Conservation (phyloP, 2,113 vertebrate species). For the Brachyhypopomus occidentalis region DNA sequence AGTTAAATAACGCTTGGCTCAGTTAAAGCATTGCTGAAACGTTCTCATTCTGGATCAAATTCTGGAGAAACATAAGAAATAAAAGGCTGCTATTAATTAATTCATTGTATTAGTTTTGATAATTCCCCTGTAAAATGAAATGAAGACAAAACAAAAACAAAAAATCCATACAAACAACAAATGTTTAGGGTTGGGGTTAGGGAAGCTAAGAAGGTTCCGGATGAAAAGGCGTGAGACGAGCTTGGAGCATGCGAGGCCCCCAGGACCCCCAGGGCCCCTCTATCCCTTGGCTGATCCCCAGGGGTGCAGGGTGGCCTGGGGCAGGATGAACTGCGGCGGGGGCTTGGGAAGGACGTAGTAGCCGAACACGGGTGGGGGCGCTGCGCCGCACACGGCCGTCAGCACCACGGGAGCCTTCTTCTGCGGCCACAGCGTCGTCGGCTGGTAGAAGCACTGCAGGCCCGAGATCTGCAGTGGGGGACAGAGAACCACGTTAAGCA, state of each 20-base stretch:
- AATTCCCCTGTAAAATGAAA: background rate
- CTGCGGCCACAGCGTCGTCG: slow-evolving; percentile 67
- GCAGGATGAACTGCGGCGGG: slow-evolving; percentile 74
- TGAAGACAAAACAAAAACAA: too few relatives aligned
- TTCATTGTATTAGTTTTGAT: background rate
- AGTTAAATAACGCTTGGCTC: background rate
- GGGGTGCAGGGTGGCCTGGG: slow-evolving; percentile 69
- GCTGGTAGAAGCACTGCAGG: slow-evolving; percentile 71
- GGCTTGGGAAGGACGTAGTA: slow-evolving; percentile 72
- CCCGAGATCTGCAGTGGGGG: slow-evolving; percentile 58
- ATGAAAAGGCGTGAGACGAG: background rate
- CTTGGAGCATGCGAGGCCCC: background rate
- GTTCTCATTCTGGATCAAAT: background rate
- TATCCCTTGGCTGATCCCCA: slow-evolving; percentile 65
- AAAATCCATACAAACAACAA: too few relatives aligned
- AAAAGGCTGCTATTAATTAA: background rate
- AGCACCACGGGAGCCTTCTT: slow-evolving; percentile 66
- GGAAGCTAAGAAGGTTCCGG: too few relatives aligned
- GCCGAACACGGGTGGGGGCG: slow-evolving; percentile 63
- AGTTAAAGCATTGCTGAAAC: background rate
- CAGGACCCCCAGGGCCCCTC: background rate
- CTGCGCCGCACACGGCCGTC: slow-evolving; percentile 61
- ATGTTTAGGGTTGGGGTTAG: too few relatives aligned
- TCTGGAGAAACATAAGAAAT: background rate
- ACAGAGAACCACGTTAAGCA: background rate